Base-by-base conservation (phyloP, 2,888 invertebrate species). In the Rhynchonema sp. region DNA sequence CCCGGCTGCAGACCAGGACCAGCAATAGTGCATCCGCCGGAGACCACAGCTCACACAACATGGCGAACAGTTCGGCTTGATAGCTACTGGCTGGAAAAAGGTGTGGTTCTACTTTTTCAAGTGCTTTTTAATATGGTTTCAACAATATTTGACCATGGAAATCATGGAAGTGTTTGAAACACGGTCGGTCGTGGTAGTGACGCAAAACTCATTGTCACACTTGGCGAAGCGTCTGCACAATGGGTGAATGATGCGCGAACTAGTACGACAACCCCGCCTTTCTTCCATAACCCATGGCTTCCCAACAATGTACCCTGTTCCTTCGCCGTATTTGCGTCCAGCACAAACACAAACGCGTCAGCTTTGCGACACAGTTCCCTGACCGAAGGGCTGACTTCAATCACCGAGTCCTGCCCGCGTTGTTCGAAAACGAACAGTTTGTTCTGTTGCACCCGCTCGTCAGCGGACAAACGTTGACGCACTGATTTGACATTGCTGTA, bases 31-130 rank as follows among this genome's bases (percentile, higher is more conserved):
- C 56, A 1, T 2, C 27, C 1, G 29, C n/a, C 27, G 49, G 23
- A 9, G 61, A 46, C 61, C 61, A 61, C 26, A 61, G n/a, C 28
- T 61, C 59, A 54, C 61, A 61, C 30, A 56, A 3, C 56, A 61
- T 61, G 23, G 61, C 59, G 2, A 38, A n/a, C 27, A 61, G 30
- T 53, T 61, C 61, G 23, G 49, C 2, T 46, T 61, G 61, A 27
- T 27, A 55, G 2, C 17, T 2, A 20, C 27, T 20, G 1, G 59
- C 61, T 61, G 56, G 22, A 59, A 58, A 55, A n/a, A n/a, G n/a
- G n/a, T n/a, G n/a, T n/a, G n/a, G n/a, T n/a, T n/a, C n/a, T n/a
- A n/a, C n/a, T n/a, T n/a, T n/a, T n/a, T n/a, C n/a, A n/a, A n/a
- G n/a, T n/a, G n/a, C n/a, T n/a, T n/a, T n/a, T n/a, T n/a, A n/a